Evolutionary conservation across 2,797 vertebrate species (phyloP), one percentile per base, ranked within the genome.

Genomic region (Erethizon dorsatum): DNA sequence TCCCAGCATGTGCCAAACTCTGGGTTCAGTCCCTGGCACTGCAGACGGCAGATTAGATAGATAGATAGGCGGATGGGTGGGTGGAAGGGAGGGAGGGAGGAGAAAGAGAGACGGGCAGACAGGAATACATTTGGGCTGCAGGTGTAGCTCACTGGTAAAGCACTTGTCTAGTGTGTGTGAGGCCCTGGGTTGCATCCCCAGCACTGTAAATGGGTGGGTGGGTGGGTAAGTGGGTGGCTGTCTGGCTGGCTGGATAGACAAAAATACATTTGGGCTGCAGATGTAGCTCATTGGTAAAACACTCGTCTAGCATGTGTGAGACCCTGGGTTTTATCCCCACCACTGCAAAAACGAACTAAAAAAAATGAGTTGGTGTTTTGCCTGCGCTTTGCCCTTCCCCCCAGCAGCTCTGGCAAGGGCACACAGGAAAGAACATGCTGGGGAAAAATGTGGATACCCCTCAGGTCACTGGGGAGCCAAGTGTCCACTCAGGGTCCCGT

Each of bases 381-480:
- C 54, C 15, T 59, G 33, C 18, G 18, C 61, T 2, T 4, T 41
- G 12, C 28, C 12, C 83, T 52, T 7, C 24, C 37, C 37, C 57
- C 1, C 5, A 45, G 47, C 22, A 18, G 26, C 28, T 65, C 61
- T 80, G 37, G 45, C 69, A 65, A 56, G 65, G 45, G 31, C 65
- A 26, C 37, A 28, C 31, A 79, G 59, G 18, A n/a, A n/a, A 61
- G 33, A 41, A 18, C 14, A 22, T 14, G 31, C 15, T 15, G 2
- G 52, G 17, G 17, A 54, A 45, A 33, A 45, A 13, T 7, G 17
- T 52, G 41, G 50, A 7, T 10, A 0, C 31, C 47, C 37, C 26
- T 33, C 28, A 0, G 33, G 24, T 54, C 56, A 20, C 65, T 59
- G 71, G 41, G 15, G 0, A 0, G 17, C 57, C 4, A 0, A 6